phyloP scores from a whole-genome alignment of 2,113 vertebrate species.

The Gadus macrocephalus region DNA sequence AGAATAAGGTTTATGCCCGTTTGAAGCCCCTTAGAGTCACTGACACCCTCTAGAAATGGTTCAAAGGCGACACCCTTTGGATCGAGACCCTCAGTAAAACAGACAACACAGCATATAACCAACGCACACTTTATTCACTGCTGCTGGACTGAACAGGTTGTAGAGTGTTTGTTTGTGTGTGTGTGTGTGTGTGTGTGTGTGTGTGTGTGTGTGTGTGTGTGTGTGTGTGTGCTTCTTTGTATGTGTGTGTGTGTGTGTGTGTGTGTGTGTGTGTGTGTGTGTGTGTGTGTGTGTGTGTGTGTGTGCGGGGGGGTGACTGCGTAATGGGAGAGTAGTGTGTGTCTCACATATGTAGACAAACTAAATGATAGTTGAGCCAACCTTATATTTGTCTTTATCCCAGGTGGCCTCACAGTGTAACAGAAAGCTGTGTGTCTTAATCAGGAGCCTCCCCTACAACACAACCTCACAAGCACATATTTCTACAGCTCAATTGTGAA shows the following conservation, averaged over 20 bases:
- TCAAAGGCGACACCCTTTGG: conserved; percentile 8
- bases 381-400: no score
- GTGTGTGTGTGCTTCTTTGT: conserved; percentile 1
- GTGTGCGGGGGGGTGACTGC: no score
- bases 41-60: conserved; percentile 26
- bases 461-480: no score
- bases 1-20: conserved; percentile 37
- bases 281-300: no score
- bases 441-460: no score
- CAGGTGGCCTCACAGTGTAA: no score
- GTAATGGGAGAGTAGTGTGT: background rate
- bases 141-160: no score
- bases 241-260: background rate
- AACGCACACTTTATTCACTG: background rate
- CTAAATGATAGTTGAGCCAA: no score
- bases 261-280: background rate
- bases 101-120: background rate
- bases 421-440: no score
- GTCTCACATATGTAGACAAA: background rate
- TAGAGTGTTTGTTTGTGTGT: no score
- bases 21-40: conserved; percentile 48
- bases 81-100: background rate
- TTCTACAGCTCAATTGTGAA: no score
- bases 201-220: background rate
- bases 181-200: background rate